Evolutionary conservation across 2,113 vertebrate species (phyloP).

Genomic region (Lasiurus borealis): DNA sequence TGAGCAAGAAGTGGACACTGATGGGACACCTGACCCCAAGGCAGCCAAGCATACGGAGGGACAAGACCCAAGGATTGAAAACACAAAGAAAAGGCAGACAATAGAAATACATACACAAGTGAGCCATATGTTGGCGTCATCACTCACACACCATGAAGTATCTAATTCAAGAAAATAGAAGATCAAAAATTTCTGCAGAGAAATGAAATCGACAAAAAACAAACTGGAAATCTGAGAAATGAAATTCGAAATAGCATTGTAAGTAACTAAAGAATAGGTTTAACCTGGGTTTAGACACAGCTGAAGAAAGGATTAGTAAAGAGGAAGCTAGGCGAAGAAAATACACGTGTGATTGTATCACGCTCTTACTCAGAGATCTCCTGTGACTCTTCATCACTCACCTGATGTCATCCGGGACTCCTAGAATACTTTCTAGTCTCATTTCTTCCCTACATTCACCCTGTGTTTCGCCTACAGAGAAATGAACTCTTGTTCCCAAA

Average conservation of each 20-base stretch:
- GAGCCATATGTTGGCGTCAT: background rate
- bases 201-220: background rate
- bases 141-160: background rate
- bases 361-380: background rate
- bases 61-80: background rate
- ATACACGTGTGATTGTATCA: background rate
- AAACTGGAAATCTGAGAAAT: background rate
- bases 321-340: background rate
- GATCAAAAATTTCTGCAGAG: background rate
- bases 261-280: background rate
- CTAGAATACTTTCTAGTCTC: background rate
- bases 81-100: background rate
- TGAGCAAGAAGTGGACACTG: background rate
- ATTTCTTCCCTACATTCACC: background rate
- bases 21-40: background rate
- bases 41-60: background rate
- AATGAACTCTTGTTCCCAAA: background rate
- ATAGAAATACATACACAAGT: background rate
- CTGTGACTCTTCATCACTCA: background rate
- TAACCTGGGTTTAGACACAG: background rate
- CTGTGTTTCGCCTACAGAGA: background rate
- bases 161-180: slow-evolving; percentile 15
- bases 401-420: too few species aligned
- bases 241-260: background rate
- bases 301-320: slow-evolving; percentile 27